Conservation (phyloP, 1,140 invertebrate genomes). For the Dendroctonus ponderosae region DNA sequence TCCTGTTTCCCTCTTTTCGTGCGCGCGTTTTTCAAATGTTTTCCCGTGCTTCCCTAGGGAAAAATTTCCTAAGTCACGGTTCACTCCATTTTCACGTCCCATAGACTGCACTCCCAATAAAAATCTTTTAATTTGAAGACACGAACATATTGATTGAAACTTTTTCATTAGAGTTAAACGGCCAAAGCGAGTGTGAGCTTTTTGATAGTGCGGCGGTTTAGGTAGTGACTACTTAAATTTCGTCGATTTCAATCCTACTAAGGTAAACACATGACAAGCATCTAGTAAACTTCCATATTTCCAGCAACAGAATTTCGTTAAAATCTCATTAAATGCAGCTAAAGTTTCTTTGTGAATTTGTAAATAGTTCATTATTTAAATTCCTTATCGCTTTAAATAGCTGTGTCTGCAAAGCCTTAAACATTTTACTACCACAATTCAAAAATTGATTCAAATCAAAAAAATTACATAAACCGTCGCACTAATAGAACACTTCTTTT, state of each 20-base stretch:
- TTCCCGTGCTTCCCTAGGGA: slow-evolving; percentile 21
- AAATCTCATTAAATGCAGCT: background rate
- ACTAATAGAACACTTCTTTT: slow-evolving; percentile 16
- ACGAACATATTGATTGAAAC: slow-evolving; percentile 20
- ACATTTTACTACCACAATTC: slow-evolving; percentile 2
- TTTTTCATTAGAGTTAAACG: slow-evolving; percentile 18
- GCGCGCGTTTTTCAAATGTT: slow-evolving; percentile 29
- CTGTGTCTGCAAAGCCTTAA: background rate
- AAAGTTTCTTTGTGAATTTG: background rate
- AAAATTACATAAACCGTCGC: slow-evolving; percentile 4
- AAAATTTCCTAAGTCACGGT: slow-evolving; percentile 27
- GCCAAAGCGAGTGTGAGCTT: no score
- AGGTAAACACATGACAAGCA: no score
- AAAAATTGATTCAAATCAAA: background rate
- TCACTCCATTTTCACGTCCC: slow-evolving; percentile 24
- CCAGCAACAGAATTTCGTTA: no score
- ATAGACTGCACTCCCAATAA: slow-evolving; percentile 14
- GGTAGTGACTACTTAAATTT: no score
- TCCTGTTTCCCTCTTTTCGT: background rate
- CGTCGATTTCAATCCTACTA: no score
- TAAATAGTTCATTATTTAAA: background rate
- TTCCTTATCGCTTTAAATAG: background rate
- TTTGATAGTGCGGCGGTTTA: no score
- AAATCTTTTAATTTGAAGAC: slow-evolving; percentile 21
- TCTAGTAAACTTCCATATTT: no score